Evolutionary conservation across 1,140 invertebrate genomes (phyloP).

Genomic region (Myzus persicae): DNA sequence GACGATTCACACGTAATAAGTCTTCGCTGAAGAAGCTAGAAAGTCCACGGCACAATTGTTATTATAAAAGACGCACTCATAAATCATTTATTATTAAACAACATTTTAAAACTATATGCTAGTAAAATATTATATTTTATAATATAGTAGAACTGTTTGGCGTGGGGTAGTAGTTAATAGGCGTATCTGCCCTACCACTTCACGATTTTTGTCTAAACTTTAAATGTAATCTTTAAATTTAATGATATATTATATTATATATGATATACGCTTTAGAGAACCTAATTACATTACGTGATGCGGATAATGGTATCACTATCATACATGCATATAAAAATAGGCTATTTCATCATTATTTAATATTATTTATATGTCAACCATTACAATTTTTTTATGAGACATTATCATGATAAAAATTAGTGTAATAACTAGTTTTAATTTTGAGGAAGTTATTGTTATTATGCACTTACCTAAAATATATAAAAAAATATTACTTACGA

Average conservation of each 20-base stretch:
- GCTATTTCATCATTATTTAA: not conserved
- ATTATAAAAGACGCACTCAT: not conserved
- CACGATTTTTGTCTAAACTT: not conserved
- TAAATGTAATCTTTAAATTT: not conserved
- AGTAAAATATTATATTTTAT: not conserved
- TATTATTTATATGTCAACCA: not conserved
- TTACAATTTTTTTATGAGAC: too few species aligned
- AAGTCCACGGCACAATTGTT: not conserved
- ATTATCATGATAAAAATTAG: too few species aligned
- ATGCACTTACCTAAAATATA: too few species aligned
- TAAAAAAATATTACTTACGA: too few species aligned
- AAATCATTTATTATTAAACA: not conserved
- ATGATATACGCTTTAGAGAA: not conserved
- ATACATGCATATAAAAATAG: not conserved
- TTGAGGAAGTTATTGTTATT: too few species aligned
- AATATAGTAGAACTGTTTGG: not conserved
- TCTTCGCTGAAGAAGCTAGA: too few species aligned
- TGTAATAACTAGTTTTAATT: too few species aligned
- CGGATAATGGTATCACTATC: too few species aligned
- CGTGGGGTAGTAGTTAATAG: not conserved
- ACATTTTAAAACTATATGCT: not conserved
- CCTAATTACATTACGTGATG: too few species aligned
- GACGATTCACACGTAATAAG: not conserved
- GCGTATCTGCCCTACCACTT: not conserved
- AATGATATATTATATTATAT: not conserved